Evolutionary conservation across 35 echinoderm and acorn worm species (phyloP).

Genomic region (Acanthaster planci): DNA sequence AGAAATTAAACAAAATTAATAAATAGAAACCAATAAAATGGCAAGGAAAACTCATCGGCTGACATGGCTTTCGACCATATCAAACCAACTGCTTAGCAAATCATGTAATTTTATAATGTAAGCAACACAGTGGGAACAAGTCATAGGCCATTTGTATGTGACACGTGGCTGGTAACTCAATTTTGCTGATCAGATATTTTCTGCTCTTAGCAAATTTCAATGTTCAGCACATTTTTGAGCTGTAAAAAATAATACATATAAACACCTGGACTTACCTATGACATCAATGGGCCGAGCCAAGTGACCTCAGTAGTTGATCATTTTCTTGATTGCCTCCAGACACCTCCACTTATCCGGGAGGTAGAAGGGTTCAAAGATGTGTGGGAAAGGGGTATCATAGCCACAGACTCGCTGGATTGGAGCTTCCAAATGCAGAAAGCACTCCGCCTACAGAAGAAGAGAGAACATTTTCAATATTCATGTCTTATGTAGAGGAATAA

Average conservation of each 20-base stretch:
- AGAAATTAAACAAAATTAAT: no score
- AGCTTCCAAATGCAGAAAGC: constrained; percentile 82
- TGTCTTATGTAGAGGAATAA: no score
- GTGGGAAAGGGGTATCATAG: constrained; percentile 90
- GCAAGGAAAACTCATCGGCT: no score
- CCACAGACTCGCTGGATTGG: constrained; percentile 94
- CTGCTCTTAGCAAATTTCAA: not conserved
- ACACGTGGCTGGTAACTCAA: not conserved
- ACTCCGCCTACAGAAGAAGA: constrained; percentile 56
- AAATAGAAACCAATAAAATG: no score
- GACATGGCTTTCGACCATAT: no score
- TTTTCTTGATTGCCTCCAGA: constrained; percentile 85
- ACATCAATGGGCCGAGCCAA: not conserved
- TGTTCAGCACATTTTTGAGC: not conserved
- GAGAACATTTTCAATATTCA: not conserved
- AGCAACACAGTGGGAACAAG: no score
- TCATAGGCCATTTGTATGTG: no score
- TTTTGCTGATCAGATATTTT: not conserved
- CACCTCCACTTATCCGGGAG: constrained; percentile 96
- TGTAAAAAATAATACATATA: not conserved
- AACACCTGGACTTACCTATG: constrained; percentile 10
- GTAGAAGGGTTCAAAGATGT: constrained; percentile 96
- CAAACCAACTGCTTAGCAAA: no score
- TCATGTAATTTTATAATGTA: no score
- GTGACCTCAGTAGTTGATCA: constrained; percentile 74